phyloP scores from a whole-genome alignment of 2,797 vertebrate species.

The Typhlichthys subterraneus region DNA sequence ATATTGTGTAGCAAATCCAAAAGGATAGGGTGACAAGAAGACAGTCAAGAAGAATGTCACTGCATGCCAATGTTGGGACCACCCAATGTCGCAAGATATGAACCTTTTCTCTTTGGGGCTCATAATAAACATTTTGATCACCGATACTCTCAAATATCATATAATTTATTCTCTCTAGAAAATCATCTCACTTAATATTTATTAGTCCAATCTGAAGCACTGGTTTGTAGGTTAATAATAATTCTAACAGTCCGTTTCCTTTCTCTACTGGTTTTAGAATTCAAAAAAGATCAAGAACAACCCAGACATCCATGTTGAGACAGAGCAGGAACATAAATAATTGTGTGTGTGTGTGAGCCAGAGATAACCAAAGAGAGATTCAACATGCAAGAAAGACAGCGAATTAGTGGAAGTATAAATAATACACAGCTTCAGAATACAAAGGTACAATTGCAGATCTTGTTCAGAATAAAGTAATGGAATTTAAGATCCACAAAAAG shows the following conservation, averaged over 20 bases:
- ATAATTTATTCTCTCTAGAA: constrained; percentile 52
- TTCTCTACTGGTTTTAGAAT: constrained; percentile 44
- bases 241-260: constrained; percentile 18
- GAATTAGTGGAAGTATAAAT: constrained; percentile 68
- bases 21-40: constrained; percentile 51
- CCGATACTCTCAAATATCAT: constrained; percentile 22
- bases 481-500: constrained; percentile 31
- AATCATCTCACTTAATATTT: constrained; percentile 44
- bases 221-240: constrained; percentile 47
- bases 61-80: constrained; percentile 31
- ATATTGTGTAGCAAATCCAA: constrained; percentile 31
- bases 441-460: constrained; percentile 51
- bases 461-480: constrained; percentile 29
- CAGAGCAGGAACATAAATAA: constrained; percentile 64
- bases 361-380: constrained; percentile 45
- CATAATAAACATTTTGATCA: not conserved
- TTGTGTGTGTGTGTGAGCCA: constrained; percentile 25
- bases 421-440: constrained; percentile 58
- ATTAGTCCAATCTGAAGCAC: constrained; percentile 41
- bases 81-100: no score
- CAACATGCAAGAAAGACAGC: constrained; percentile 63
- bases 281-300: constrained; percentile 36
- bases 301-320: constrained; percentile 17
- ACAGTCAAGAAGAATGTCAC: constrained; percentile 61
- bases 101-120: no score